Conservation (phyloP, 23 tunicate species). For the Halocynthia aurantium region DNA sequence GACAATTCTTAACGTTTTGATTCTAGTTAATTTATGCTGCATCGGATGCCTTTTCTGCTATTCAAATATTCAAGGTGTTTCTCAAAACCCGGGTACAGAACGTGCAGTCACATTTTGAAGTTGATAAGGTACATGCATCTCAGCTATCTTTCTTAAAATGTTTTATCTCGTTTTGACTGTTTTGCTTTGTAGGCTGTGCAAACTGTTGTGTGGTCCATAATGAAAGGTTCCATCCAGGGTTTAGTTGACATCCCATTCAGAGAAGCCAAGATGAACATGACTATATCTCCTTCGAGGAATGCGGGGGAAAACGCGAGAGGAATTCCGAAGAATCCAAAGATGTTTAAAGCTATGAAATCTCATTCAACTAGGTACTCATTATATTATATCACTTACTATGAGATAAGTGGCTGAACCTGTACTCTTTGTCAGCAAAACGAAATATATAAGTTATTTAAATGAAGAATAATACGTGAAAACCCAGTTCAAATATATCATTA, state of each 20-base stretch:
- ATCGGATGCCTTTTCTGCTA: conserved; percentile 59
- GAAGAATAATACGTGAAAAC: too few relatives aligned
- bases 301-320: neutral
- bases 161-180: too few relatives aligned
- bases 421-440: too few relatives aligned
- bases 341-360: conserved; percentile 34
- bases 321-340: neutral
- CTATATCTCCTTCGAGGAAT: neutral
- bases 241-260: conserved; percentile 5
- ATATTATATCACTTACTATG: too few relatives aligned
- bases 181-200: conserved; percentile 11
- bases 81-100: conserved; percentile 5
- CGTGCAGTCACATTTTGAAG: neutral
- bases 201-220: conserved; percentile 6
- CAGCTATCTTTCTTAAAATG: too few relatives aligned
- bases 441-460: too few relatives aligned
- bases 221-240: conserved; percentile 18
- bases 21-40: conserved; percentile 78
- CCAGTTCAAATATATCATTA: too few relatives aligned
- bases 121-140: too few relatives aligned
- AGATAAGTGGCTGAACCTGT: too few relatives aligned
- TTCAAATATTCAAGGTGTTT: conserved; percentile 43
- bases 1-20: neutral
- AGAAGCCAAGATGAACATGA: neutral
- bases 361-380: conserved; percentile 49